Conservation (phyloP, 2,113 vertebrate genomes). For the Dolichotis patagonum region DNA sequence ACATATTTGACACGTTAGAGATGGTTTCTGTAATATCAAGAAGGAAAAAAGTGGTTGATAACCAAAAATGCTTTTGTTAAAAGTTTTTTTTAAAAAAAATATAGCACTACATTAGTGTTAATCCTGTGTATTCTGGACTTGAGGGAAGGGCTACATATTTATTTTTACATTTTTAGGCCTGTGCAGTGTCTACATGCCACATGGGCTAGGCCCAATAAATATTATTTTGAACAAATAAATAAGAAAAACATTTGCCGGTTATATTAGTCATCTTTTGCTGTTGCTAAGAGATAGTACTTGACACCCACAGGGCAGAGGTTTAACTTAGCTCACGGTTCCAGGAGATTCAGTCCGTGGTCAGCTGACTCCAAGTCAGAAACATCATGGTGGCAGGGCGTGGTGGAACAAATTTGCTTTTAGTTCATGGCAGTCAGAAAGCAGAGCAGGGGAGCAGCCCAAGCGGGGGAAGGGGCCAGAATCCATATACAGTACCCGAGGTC, state of each 20-base stretch:
- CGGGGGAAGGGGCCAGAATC: not conserved
- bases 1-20: not conserved
- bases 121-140: not conserved
- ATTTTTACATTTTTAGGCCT: not conserved
- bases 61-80: not conserved
- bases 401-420: not conserved
- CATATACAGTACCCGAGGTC: not conserved
- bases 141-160: not conserved
- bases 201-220: not conserved
- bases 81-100: not conserved
- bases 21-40: not conserved
- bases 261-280: not conserved
- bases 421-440: not conserved
- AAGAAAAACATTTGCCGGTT: conserved; percentile 7
- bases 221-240: conserved; percentile 42
- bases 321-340: not conserved
- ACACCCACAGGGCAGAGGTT: not conserved
- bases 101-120: conserved; percentile 7
- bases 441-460: not conserved
- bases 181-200: not conserved
- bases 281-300: not conserved
- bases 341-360: not conserved
- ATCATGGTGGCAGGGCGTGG: not conserved
- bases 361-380: not conserved
- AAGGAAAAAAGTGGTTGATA: not conserved